A percentile compares a stretch with the other conserved stretches of the same genome.
phyloP scores from a whole-genome alignment of 2,113 vertebrate genomes.

The Eurystomus gularis region DNA sequence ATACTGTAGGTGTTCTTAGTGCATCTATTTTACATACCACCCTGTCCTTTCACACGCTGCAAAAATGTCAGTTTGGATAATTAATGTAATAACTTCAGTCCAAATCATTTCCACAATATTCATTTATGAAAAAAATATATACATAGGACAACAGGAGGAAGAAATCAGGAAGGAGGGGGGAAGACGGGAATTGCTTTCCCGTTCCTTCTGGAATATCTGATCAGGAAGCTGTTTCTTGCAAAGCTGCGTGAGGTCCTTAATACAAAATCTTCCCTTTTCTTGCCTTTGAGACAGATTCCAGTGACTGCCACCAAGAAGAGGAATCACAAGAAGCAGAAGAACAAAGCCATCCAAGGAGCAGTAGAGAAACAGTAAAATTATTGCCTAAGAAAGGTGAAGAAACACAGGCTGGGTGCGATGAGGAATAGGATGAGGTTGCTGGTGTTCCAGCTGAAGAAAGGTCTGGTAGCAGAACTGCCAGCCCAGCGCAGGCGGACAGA shows the following conservation, averaged over 20 bases:
- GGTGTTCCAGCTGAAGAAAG: background rate
- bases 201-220: background rate
- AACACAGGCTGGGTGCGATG: background rate
- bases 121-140: background rate
- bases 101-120: slow-evolving; percentile 39
- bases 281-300: background rate
- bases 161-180: background rate
- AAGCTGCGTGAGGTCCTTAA: background rate
- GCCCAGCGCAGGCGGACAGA: background rate
- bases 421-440: background rate
- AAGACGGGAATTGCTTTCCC: background rate
- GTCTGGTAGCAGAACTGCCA: background rate
- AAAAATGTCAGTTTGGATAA: slow-evolving; percentile 65
- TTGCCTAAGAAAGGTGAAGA: background rate
- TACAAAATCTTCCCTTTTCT: background rate
- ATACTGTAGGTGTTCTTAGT: slow-evolving; percentile 72
- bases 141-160: slow-evolving; percentile 6
- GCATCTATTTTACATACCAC: slow-evolving; percentile 69
- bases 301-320: background rate
- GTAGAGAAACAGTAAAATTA: background rate
- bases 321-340: background rate
- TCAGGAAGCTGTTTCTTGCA: background rate
- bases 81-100: slow-evolving; percentile 42
- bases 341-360: background rate
- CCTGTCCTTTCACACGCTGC: slow-evolving; percentile 62